These are phyloP conservation scores for Hybos culiciformis DNA, from an alignment of 2,888 invertebrate species.

Conservation along the genomic window DNA sequence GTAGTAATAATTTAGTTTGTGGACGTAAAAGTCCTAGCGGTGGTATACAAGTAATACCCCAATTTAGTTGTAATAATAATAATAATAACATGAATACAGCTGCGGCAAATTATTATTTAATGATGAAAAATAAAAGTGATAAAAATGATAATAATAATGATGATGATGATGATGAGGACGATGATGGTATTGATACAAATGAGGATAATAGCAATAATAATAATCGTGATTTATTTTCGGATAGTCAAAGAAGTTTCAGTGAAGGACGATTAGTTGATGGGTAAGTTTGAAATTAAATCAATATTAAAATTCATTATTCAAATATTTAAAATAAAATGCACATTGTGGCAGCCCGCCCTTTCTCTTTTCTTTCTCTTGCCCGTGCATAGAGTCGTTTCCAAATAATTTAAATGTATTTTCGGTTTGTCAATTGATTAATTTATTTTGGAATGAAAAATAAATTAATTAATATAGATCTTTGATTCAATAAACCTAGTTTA, in stretches of 20 bases:
- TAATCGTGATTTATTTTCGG: constrained; percentile 26
- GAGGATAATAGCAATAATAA: neutral
- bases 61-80: neutral
- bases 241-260: constrained; percentile 35
- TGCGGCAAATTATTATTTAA: no score
- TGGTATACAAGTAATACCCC: constrained; percentile 11
- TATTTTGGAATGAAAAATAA: no score
- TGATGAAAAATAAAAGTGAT: neutral
- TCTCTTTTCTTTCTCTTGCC: no score
- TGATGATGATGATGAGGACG: neutral
- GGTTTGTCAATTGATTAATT: no score
- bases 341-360: no score
- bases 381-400: no score
- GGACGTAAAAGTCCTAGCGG: neutral
- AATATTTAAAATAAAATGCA: no score
- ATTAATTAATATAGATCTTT: no score
- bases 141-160: neutral
- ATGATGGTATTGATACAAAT: neutral
- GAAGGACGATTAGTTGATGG: constrained; percentile 32
- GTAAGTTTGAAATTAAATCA: constrained; percentile 23
- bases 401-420: no score
- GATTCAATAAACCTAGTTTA: no score
- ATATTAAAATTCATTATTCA: no score
- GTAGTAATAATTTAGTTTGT: constrained; percentile 6
- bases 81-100: neutral